phyloP scores from a whole-genome alignment of 2,113 vertebrate species.

The Isichthys henryi region DNA sequence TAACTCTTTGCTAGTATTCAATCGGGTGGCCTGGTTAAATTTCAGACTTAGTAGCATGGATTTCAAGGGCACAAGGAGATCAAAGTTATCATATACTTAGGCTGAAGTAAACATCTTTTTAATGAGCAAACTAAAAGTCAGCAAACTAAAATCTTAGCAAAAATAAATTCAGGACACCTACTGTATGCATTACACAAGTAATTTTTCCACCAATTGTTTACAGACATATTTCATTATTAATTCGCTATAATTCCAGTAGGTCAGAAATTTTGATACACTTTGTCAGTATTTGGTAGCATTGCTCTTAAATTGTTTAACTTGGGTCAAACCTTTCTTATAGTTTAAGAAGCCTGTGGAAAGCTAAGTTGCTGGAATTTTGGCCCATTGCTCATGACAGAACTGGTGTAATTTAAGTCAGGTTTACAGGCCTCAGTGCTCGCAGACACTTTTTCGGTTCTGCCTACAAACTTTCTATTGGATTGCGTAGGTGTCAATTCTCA shows the following conservation, averaged over 20 bases:
- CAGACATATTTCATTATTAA: not conserved
- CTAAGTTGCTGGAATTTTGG: no score
- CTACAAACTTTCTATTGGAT: no score
- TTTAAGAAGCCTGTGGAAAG: no score
- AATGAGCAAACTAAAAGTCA: not conserved
- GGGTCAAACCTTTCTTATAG: not conserved
- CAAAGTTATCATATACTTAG: not conserved
- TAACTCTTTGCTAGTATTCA: not conserved
- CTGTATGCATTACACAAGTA: not conserved
- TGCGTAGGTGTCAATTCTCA: no score
- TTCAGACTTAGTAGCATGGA: not conserved
- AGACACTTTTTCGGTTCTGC: no score
- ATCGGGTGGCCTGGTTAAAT: not conserved
- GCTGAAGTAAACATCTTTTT: not conserved
- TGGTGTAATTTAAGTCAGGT: no score
- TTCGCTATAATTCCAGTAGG: not conserved
- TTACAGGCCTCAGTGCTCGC: no score
- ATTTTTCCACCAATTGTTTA: not conserved
- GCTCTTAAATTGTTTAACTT: not conserved
- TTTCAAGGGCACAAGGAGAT: not conserved
- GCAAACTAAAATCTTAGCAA: not conserved
- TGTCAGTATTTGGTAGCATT: not conserved
- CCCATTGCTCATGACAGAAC: no score
- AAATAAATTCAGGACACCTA: not conserved
- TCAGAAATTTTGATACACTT: not conserved